Conservation (phyloP, 2,797 vertebrate species). For the Artibeus jamaicensis region DNA sequence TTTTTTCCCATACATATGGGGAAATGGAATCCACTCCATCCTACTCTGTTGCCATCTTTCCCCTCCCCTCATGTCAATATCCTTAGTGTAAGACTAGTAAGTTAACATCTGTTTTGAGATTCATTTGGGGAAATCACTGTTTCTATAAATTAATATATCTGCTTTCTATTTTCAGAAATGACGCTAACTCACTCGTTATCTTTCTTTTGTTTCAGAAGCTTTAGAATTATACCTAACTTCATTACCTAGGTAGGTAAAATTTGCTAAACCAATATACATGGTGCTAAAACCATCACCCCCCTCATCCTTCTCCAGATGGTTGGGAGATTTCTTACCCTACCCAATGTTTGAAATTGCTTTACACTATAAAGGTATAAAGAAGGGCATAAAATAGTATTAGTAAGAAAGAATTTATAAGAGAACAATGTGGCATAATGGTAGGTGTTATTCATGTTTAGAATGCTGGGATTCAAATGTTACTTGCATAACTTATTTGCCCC, state of each 20-base stretch:
- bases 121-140: not conserved
- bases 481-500: not conserved
- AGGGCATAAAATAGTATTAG: not conserved
- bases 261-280: not conserved
- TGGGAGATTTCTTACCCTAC: not conserved
- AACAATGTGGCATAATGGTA: not conserved
- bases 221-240: constrained; percentile 31
- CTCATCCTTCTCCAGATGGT: constrained; percentile 31
- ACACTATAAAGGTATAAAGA: not conserved
- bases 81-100: not conserved
- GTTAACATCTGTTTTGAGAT: constrained; percentile 13
- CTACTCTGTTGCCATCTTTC: too few species aligned
- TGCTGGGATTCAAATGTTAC: not conserved
- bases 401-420: not conserved
- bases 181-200: constrained; percentile 19
- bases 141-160: constrained; percentile 42
- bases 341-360: constrained; percentile 11
- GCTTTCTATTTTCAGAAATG: constrained; percentile 57
- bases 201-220: constrained; percentile 28
- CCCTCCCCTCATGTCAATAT: not conserved
- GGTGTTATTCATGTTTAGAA: not conserved
- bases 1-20: too few species aligned
- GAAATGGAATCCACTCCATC: too few species aligned
- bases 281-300: constrained; percentile 53
- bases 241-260: constrained; percentile 53